Evolutionary conservation across 2,888 invertebrate species (phyloP), one percentile per base, ranked within the genome.

Genomic region (Tinea semifulvella): DNA sequence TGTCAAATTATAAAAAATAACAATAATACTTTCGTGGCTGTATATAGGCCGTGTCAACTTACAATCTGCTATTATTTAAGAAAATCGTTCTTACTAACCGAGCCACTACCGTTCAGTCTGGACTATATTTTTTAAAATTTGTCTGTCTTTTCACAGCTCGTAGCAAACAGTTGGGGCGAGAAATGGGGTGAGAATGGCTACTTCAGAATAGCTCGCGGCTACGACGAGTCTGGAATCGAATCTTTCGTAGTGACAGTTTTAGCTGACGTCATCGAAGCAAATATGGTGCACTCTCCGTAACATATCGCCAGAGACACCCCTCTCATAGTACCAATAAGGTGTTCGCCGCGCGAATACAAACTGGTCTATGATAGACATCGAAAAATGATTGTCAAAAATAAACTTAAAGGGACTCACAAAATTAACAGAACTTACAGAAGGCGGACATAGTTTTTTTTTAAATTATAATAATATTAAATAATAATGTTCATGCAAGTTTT

Each of bases 81-180:
- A n/a, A n/a, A n/a, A n/a, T n/a, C n/a, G n/a, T n/a, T n/a, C n/a
- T n/a, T n/a, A n/a, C n/a, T n/a, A n/a, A n/a, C n/a, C n/a, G n/a
- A n/a, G n/a, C n/a, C n/a, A n/a, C n/a, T n/a, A n/a, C n/a, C n/a
- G n/a, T n/a, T n/a, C n/a, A n/a, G n/a, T n/a, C n/a, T n/a, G n/a
- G n/a, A n/a, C n/a, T n/a, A n/a, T n/a, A n/a, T n/a, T n/a, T 13
- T 4, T 31, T 31, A 13, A 7, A 31, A 13, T 13, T 13, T 2
- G n/a, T n/a, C 7, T 31, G 2, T 4, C n/a, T 31, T 31, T 31
- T 13, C n/a, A n/a, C 79, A 97, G 96, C 83, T 92, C 60, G 94
- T 91, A 31, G 94, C 94, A 39, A 98, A 98, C 75, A 95, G 95
- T 22, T 98, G 98, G 98, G 97, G 98, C 6, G 59, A 69, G 0